Evolutionary conservation across 1,140 invertebrate species (phyloP).

Genomic region (Dendroctonus ponderosae): DNA sequence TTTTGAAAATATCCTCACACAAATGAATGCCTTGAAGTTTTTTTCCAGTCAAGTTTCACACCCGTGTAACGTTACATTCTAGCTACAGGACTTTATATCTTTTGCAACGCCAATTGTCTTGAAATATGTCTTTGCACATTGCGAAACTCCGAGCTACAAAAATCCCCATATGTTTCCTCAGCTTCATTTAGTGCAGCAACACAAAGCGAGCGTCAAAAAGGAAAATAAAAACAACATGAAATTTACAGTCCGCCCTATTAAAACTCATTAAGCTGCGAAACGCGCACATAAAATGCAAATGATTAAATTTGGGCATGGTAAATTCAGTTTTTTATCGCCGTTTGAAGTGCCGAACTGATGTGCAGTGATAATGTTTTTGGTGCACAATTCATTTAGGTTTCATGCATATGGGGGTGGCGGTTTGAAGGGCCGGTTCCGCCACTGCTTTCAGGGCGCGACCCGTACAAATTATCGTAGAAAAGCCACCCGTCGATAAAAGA

Average conservation of each 20-base stretch:
- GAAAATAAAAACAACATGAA: slow-evolving; percentile 15
- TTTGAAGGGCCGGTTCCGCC: background rate
- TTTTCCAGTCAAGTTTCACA: too few relatives aligned
- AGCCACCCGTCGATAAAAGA: slow-evolving; percentile 10
- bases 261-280: slow-evolving; percentile 20
- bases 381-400: too few relatives aligned
- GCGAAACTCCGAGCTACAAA: too few relatives aligned
- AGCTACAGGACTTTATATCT: too few relatives aligned
- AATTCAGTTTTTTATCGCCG: slow-evolving; percentile 5
- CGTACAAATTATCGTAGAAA: too few relatives aligned
- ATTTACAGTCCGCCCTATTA: slow-evolving; percentile 27
- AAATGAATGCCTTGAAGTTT: too few relatives aligned
- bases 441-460: background rate
- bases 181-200: slow-evolving; percentile 3
- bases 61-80: too few relatives aligned
- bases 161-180: background rate
- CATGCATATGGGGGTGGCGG: background rate
- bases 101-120: background rate
- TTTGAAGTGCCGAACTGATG: background rate
- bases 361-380: background rate
- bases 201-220: background rate
- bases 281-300: slow-evolving; percentile 11
- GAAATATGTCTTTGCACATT: background rate
- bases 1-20: too few relatives aligned
- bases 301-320: slow-evolving; percentile 13